Base-by-base conservation (phyloP, 2,797 vertebrate genomes). In the Acestrorhynchus altus region DNA sequence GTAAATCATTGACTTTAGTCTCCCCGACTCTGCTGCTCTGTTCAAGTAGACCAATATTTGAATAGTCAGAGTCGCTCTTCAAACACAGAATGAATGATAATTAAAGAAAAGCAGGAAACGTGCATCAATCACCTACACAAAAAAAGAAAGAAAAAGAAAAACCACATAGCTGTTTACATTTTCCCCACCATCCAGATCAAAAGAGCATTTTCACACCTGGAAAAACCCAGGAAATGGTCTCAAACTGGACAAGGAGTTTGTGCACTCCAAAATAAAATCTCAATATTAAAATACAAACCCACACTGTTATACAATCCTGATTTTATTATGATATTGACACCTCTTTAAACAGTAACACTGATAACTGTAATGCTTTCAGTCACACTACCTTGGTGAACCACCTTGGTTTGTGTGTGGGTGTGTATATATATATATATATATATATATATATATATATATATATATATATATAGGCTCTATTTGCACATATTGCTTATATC, bases 11-110 rank as follows among this genome's bases (percentile, higher is more conserved):
- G 77, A 68, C 71, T 78, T 57, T 4, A 52, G 47, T 18, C 5
- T 18, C 46, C 59, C 67, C 42, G 24, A 26, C 10, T 11, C 57
- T 35, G 69, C 64, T 77, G 54, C 39, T 70, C 69, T 47, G 35
- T 69, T 81, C 68, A 67, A 79, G 79, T 64, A 59, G 79, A 31
- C 76, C 65, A 79, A 72, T 78, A 80, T 81, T 74, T 79, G 67
- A 78, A 73, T 75, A 79, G 79, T 77, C 44, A 72, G 57, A 57
- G 52, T 71, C 56, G 57, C 71, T 74, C 78, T 72, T 79, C 64
- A 68, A 76, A 69, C 74, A 81, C 40, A 54, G 68, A 85, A 81
- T 72, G 56, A 59, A 74, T 60, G 65, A 78, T 26, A 78, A 78
- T 81, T 78, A 69, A 71, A 73, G 74, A 71, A 44, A 74, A 65